phyloP scores from a whole-genome alignment of 1,140 invertebrate genomes.

The Acromyrmex charruanus region DNA sequence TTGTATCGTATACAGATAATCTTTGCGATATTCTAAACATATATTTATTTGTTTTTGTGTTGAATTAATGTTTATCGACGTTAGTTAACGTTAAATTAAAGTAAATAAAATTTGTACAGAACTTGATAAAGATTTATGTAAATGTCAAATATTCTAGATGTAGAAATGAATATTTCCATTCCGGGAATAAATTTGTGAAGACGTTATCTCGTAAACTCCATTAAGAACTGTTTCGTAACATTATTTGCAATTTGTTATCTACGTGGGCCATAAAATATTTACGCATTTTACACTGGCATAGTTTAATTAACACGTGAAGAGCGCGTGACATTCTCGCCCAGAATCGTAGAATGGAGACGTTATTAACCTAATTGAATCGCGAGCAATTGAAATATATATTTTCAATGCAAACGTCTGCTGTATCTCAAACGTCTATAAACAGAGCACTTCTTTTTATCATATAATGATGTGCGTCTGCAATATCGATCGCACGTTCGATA shows the following conservation, averaged over 20 bases:
- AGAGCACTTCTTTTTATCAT: conserved; percentile 31
- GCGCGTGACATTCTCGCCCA: neutral
- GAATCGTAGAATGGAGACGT: conserved; percentile 21
- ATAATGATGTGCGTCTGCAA: conserved; percentile 12
- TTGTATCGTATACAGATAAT: neutral
- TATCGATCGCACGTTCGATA: conserved; percentile 42
- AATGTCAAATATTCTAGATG: neutral
- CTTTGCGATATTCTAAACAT: neutral
- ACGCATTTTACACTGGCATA: neutral
- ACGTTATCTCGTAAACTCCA: neutral
- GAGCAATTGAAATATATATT: conserved; percentile 43
- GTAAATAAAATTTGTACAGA: neutral
- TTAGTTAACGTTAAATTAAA: neutral
- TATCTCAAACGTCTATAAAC: conserved; percentile 6
- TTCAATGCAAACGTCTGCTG: conserved; percentile 35
- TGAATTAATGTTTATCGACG: neutral
- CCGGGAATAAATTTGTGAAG: neutral
- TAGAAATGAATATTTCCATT: neutral
- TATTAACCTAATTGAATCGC: conserved; percentile 24
- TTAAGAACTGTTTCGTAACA: neutral
- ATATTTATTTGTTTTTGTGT: neutral
- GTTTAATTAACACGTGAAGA: neutral
- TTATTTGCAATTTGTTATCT: neutral
- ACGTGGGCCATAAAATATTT: neutral
- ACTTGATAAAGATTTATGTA: neutral